phyloP scores from a whole-genome alignment of 2,888 invertebrate genomes.

The Pteria penguin region DNA sequence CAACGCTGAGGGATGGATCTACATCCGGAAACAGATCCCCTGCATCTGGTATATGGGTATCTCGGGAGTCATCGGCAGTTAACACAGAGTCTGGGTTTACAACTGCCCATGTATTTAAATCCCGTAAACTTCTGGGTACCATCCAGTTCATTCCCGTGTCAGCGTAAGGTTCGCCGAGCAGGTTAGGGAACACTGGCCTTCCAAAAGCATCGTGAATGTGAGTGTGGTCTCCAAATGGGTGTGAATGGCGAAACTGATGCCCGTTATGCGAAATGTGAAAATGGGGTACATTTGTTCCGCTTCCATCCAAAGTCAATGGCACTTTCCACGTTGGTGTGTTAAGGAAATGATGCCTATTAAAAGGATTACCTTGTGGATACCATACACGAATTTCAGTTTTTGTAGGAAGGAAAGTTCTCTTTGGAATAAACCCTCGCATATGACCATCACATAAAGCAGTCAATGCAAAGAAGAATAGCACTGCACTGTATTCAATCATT shows the following conservation, averaged over 20 bases:
- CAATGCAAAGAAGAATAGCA: neutral
- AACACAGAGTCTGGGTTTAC: slow-evolving; percentile 22
- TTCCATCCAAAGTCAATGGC: neutral
- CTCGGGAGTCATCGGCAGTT: neutral
- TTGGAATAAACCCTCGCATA: neutral
- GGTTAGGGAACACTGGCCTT: neutral
- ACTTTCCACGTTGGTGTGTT: neutral
- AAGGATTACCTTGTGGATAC: neutral
- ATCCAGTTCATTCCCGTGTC: slow-evolving; percentile 11
- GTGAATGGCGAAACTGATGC: slow-evolving; percentile 7
- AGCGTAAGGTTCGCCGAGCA: neutral
- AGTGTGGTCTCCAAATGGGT: neutral
- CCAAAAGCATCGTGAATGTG: neutral
- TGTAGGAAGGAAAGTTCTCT: neutral
- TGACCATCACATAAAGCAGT: neutral
- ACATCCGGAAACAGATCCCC: neutral
- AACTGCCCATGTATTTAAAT: slow-evolving; percentile 13
- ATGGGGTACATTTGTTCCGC: neutral
- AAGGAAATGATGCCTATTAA: neutral
- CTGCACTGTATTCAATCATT: too few species aligned
- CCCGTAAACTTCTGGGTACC: neutral
- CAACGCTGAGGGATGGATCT: neutral
- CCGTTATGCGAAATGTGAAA: neutral
- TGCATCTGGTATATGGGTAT: neutral
- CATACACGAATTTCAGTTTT: neutral